Evolutionary conservation across 2,113 vertebrate species (phyloP).

Genomic region (Gymnobelideus leadbeateri): DNA sequence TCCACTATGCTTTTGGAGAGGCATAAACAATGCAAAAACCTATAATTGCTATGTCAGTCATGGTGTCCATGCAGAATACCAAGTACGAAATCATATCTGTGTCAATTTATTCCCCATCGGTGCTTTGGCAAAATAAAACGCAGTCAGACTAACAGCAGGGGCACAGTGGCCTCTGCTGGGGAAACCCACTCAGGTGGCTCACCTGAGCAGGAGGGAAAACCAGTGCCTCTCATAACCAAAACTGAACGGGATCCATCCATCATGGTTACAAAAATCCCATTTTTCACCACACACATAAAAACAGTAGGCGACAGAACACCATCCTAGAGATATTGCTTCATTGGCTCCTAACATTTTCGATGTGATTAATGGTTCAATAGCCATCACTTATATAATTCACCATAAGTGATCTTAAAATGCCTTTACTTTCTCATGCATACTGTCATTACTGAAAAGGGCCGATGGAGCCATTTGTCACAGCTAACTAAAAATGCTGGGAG

Average conservation of each 20-base stretch:
- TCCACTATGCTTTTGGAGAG: conserved; percentile 79
- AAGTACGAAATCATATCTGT: conserved; percentile 80
- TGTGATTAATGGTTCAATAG: conserved; percentile 80
- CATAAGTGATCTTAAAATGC: conserved; percentile 79
- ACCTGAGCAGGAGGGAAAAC: not conserved
- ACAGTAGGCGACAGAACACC: conserved; percentile 56
- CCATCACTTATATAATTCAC: conserved; percentile 77
- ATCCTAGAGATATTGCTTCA: conserved; percentile 70
- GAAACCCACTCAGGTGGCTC: conserved; percentile 28
- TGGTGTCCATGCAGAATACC: conserved; percentile 82
- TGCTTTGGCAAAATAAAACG: conserved; percentile 60
- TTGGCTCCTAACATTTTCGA: conserved; percentile 63
- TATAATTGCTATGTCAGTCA: conserved; percentile 88
- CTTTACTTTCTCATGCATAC: conserved; percentile 73
- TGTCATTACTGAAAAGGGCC: conserved; percentile 76
- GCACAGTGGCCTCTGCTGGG: conserved; percentile 83
- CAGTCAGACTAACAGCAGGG: conserved; percentile 69
- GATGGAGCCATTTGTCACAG: conserved; percentile 77
- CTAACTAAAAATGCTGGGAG: conserved; percentile 70
- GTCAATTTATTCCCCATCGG: conserved; percentile 74
- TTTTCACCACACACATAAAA: conserved; percentile 64
- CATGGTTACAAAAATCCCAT: conserved; percentile 43
- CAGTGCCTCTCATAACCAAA: not conserved
- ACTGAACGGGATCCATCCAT: conserved; percentile 35
- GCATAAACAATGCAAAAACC: conserved; percentile 87